These are phyloP conservation scores for Drosophila obscura DNA, from an alignment of 1,140 invertebrate genomes.

Conservation along the genomic window DNA sequence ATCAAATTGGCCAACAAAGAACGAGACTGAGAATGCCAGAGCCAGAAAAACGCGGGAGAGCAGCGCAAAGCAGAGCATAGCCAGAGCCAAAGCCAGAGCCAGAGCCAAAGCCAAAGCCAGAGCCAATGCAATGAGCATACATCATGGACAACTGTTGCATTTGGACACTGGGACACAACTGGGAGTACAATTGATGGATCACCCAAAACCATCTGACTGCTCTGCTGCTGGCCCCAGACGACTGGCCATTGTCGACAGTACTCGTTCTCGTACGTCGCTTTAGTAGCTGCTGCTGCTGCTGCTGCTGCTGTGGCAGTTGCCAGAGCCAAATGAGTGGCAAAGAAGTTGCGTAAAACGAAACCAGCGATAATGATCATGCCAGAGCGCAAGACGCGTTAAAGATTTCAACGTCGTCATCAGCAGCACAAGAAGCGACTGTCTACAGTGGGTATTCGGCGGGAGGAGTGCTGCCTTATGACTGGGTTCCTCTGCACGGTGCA, in stretches of 20 bases:
- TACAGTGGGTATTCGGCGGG: conserved; percentile 17
- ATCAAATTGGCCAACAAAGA: conserved; percentile 55
- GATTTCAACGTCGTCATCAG: conserved; percentile 78
- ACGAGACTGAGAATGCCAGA: conserved; percentile 4
- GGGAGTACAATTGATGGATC: conserved; percentile 71
- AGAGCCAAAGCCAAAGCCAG: conserved; percentile 4
- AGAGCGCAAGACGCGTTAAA: conserved; percentile 80
- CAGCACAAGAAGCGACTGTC: conserved; percentile 32
- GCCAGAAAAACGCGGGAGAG: neutral
- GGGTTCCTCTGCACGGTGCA: too few relatives aligned
- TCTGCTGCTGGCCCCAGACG: conserved; percentile 15
- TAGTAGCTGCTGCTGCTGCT: conserved; percentile 4
- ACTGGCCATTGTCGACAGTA: neutral
- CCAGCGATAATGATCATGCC: conserved; percentile 80
- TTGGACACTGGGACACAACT: conserved; percentile 53
- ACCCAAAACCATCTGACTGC: conserved; percentile 62
- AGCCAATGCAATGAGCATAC: conserved; percentile 70
- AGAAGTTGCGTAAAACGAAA: conserved; percentile 78
- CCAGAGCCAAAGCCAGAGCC: conserved; percentile 10
- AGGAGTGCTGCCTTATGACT: too few relatives aligned
- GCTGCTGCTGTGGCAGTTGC: conserved; percentile 21
- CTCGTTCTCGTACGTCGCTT: neutral
- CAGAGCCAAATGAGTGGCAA: conserved; percentile 76
- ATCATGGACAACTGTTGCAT: conserved; percentile 69
- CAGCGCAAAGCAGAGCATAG: neutral